These are phyloP conservation scores for Neodiprion fabricii DNA, from an alignment of 1,140 invertebrate species.

Conservation along the genomic window DNA sequence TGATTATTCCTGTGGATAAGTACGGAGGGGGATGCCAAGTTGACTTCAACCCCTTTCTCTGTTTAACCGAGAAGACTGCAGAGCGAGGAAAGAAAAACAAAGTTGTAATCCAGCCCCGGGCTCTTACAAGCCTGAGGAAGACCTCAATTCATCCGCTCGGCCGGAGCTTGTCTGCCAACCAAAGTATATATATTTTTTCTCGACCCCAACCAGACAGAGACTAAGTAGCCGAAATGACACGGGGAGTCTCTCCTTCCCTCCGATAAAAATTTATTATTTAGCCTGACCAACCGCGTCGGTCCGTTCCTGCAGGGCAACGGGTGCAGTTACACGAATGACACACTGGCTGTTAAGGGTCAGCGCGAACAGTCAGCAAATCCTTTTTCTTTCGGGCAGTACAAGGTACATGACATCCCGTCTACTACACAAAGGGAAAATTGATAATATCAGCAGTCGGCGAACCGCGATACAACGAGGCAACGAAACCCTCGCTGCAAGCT, in stretches of 20 bases:
- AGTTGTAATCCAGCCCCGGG: conserved; percentile 39
- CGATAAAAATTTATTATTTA: conserved; percentile 8
- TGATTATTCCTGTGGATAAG: not conserved
- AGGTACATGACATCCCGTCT: too few species aligned
- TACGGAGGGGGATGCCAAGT: not conserved
- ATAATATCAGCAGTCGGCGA: not conserved
- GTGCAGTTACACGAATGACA: conserved; percentile 1
- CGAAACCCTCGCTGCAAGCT: not conserved
- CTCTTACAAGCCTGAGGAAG: conserved; percentile 25
- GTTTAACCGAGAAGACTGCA: conserved; percentile 22
- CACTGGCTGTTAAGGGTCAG: conserved; percentile 6
- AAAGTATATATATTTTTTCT: not conserved
- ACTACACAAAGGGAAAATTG: not conserved
- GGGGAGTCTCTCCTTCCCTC: not conserved
- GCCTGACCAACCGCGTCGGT: not conserved
- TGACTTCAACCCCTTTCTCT: conserved; percentile 1
- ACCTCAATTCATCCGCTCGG: conserved; percentile 11
- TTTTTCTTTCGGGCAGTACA: not conserved
- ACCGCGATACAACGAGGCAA: not conserved
- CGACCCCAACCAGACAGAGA: not conserved
- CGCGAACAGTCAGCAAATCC: not conserved
- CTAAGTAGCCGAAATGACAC: not conserved
- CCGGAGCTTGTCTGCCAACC: not conserved
- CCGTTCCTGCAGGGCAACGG: not conserved
- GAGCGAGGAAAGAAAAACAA: conserved; percentile 39